Evolutionary conservation across 1,140 invertebrate species (phyloP).

Genomic region (Drosophila pruinosa): DNA sequence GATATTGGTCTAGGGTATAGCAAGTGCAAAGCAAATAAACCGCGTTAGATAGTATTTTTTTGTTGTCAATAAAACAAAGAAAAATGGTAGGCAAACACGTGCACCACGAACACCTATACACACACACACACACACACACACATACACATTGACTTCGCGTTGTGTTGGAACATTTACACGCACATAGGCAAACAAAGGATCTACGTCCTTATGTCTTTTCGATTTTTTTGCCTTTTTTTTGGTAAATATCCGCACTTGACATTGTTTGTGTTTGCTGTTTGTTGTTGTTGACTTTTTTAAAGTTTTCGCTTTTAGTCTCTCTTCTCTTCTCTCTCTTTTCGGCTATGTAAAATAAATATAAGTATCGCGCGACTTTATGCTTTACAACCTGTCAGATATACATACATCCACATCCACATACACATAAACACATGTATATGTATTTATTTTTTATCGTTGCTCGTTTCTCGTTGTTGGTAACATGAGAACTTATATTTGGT

Average conservation of each 20-base stretch:
- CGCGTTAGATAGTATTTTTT: slow-evolving; percentile 32
- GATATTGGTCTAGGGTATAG: background rate
- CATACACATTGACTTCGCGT: background rate
- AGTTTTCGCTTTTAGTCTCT: slow-evolving; percentile 33
- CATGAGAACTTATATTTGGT: slow-evolving; percentile 3
- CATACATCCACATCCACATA: too few relatives aligned
- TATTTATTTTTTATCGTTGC: slow-evolving; percentile 21
- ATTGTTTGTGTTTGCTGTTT: slow-evolving; percentile 58
- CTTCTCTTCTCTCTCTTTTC: background rate
- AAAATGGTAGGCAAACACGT: slow-evolving; percentile 47
- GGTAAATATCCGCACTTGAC: slow-evolving; percentile 35
- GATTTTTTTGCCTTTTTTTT: slow-evolving; percentile 36
- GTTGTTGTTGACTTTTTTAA: slow-evolving; percentile 6
- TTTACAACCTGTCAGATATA: slow-evolving; percentile 61
- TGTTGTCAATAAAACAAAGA: slow-evolving; percentile 62
- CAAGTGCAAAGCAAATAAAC: slow-evolving; percentile 24
- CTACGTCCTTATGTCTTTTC: slow-evolving; percentile 60
- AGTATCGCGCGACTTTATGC: slow-evolving; percentile 66
- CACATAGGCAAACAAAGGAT: slow-evolving; percentile 37
- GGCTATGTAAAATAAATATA: slow-evolving; percentile 61
- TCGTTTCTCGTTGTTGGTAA: slow-evolving; percentile 48
- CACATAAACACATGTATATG: slow-evolving; percentile 22
- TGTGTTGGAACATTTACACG: slow-evolving; percentile 1
- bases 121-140: background rate
- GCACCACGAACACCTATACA: slow-evolving; percentile 28